Evolutionary conservation across 1,140 invertebrate genomes (phyloP), one percentile per base, ranked within the genome.

Genomic region (Pachyrhynchus sulphureomaculatus): DNA sequence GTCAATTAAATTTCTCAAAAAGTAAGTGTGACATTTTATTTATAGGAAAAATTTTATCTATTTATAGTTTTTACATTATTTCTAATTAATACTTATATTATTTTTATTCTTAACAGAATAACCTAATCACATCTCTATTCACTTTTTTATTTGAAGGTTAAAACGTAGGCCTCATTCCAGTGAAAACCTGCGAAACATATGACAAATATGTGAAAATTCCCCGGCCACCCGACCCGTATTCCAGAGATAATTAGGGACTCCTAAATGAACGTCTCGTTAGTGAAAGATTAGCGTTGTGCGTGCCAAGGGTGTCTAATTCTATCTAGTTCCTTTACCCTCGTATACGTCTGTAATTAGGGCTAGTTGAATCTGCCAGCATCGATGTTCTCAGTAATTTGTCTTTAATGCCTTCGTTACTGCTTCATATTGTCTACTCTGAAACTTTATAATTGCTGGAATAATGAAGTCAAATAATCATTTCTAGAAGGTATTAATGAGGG

Each of bases 261-360:
- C 66, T 63, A 68, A 68, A 68, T 68, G 63, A 68, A 68, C 66
- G 63, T 68, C 66, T 68, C 66, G 66, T 68, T 68, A 68, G 66
- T 68, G 59, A 62, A 61, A 63, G 66, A 68, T 68, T 68, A 68
- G 66, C 58, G 58, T 57, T 63, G 66, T 68, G 60, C 66, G 66
- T 68, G 66, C 56, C 58, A 29, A 48, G 66, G 52, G 58, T 64
- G 52, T 65, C 62, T 68, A 62, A 68, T 68, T 68, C 48, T 52
- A 52, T 52, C 49, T 37, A 20, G 18, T 34, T 24, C 33, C 33
- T 52, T 49, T 52, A 26, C 48, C 48, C 48, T 51, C 34, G 26
- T 21, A n/a, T 21, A 34, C 20, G 45, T 48, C 52, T 54, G 26
- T 56, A 56, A 56, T 56, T 56, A 56, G 42, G 54, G 42, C 54